Evolutionary conservation across 2,888 invertebrate species (phyloP), one percentile per base, ranked within the genome.

Genomic region (Ormyrus pomaceus): DNA sequence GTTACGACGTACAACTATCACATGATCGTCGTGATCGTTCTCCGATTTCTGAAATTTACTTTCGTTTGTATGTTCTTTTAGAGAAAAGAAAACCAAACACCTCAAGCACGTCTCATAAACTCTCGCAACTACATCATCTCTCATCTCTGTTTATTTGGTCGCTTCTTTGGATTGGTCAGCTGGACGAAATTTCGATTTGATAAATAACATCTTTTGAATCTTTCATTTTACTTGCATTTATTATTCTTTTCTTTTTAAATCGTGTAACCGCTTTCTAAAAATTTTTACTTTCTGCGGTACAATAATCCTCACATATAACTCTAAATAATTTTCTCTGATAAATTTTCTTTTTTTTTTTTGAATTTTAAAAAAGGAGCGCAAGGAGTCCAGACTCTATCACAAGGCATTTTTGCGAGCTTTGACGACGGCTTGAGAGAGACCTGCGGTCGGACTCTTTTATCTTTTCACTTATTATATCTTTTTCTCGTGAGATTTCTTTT

Each of bases 81-180:
- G 61, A 77, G 61, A 82, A 70, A 78, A 83, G 79, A 83, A 84
- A 84, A 84, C 77, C 82, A 85, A 85, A 86, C 84, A 82, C 82
- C 87, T 87, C 87, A 88, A 87, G 86, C 84, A 82, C 72, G 79
- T 84, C 85, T 83, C 84, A 86, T 85, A 87, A 87, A 83, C 83
- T 84, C 89, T 89, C 89, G 88, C 89, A 86, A 86, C 84, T 83
- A 88, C 86, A 85, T 88, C 77, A 75, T 88, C 85, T 85, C 87
- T 87, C 86, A 85, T 85, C 87, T 83, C 80, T 11, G 82, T 87
- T 89, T 89, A 90, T 90, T 90, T 90, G 90, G 90, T 90, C 90
- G 87, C 85, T 88, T 90, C 90, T 90, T 90, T 90, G 90, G 90
- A 90, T 89, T 90, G 87, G 90, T 90, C 90, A 87, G 90, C 89